A percentile compares a stretch with the other conserved stretches of the same genome.
These are phyloP conservation scores for Clanis bilineata DNA, from an alignment of 2,888 invertebrate species.

Conservation along the genomic window DNA sequence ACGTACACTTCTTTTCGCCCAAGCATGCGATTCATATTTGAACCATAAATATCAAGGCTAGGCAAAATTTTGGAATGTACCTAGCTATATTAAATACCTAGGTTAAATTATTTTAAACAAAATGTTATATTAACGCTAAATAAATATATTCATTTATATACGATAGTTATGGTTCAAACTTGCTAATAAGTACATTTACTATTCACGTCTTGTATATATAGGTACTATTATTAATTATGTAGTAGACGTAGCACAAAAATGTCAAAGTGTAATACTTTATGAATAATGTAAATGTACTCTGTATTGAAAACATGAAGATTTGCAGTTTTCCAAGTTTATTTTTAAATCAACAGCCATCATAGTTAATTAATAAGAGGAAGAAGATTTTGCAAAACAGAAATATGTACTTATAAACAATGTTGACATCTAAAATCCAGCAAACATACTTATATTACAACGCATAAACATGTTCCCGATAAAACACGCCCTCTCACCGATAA, in stretches of 20 bases:
- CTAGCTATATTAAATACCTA: neutral
- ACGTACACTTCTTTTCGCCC: constrained; percentile 77
- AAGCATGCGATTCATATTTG: constrained; percentile 73
- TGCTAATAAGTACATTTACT: constrained; percentile 54
- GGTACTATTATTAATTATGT: neutral
- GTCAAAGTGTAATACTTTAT: neutral
- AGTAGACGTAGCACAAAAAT: neutral
- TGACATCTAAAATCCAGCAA: constrained; percentile 71
- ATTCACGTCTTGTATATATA: constrained; percentile 11
- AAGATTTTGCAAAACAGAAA: constrained; percentile 63
- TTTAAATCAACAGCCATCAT: constrained; percentile 62
- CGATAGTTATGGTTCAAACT: constrained; percentile 63
- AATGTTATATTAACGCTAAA: neutral
- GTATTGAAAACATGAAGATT: constrained; percentile 21
- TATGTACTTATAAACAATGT: constrained; percentile 38
- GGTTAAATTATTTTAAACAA: neutral
- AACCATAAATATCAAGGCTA: constrained; percentile 56
- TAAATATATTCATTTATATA: neutral
- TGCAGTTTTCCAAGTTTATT: constrained; percentile 40
- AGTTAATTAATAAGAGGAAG: constrained; percentile 67
- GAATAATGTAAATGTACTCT: constrained; percentile 50
- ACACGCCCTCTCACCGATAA: constrained; percentile 89
- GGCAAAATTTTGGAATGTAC: neutral
- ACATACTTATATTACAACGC: constrained; percentile 64
- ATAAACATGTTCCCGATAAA: constrained; percentile 54